Evolutionary conservation across 2,888 invertebrate species (phyloP), one percentile per base, ranked within the genome.

Genomic region (Rhamphomyia laevipes): DNA sequence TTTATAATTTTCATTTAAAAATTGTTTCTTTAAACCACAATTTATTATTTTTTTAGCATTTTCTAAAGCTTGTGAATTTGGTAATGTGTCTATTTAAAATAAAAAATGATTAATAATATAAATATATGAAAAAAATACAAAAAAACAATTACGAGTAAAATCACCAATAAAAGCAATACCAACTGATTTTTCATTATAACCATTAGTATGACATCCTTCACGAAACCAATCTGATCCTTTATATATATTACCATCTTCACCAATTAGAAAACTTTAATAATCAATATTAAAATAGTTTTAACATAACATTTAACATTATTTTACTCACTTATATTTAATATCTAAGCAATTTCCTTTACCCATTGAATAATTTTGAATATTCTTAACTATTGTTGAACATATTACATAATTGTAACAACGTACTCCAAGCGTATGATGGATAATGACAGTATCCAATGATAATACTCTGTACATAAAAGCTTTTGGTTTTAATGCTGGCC

Each of bases 191-290:
- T 59, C 63, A 56, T 79, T 78, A 56, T 73, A 78, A 2, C 67
- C 67, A 5, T 62, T 65, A 0, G 74, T 74, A 55, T 78, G 78
- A 0, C 75, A 72, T 0, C 78, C 78, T 37, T 68, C 68, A 44
- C 66, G 69, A 9, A 71, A 63, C 78, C 78, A 80, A 0, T 78
- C 78, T 2, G 70, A 57, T 0, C 78, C 79, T 62, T 78, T 77
- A 56, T 77, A 79, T n/a, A 79, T 64, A 43, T 74, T 74, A 1
- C 76, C 77, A 56, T 78, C 77, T 11, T 76, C 75, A 2, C 78
- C 77, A 41, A 80, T 67, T 57, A 78, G 53, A 54, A 75, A 76
- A 31, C 74, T 75, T 35, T 23, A 50, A 48, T 27, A 2, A 21
- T 6, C 21, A 21, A 21, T 13, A 31, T 5, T 6, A 31, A 10